These are phyloP conservation scores for Helicoverpa zea DNA, from an alignment of 1,140 invertebrate genomes.

Conservation along the genomic window DNA sequence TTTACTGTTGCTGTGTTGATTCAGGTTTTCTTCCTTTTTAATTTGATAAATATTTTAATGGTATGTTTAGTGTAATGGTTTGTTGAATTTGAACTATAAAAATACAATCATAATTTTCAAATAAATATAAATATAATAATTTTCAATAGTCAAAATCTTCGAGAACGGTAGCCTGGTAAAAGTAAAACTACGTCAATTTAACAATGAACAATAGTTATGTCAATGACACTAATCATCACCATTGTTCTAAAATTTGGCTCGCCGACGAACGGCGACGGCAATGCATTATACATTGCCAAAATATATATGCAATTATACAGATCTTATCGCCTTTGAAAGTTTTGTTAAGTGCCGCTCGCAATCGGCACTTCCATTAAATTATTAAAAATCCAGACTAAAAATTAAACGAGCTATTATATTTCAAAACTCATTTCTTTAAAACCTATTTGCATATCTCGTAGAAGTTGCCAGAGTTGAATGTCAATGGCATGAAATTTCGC, in stretches of 20 bases:
- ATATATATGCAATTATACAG: slow-evolving; percentile 23
- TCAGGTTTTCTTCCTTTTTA: no score
- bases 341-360: background rate
- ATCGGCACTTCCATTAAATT: background rate
- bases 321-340: slow-evolving; percentile 33
- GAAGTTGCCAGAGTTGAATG: slow-evolving; percentile 65
- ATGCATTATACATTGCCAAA: slow-evolving; percentile 28
- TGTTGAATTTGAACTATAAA: background rate
- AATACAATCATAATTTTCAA: background rate
- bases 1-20: no score
- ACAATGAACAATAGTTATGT: slow-evolving; percentile 53
- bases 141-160: no score
- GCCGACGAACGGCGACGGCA: slow-evolving; percentile 6
- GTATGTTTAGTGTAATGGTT: no score
- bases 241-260: slow-evolving; percentile 49
- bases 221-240: slow-evolving; percentile 50
- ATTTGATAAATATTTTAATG: no score
- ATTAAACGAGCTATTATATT: slow-evolving; percentile 10
- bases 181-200: slow-evolving; percentile 45
- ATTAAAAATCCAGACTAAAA: slow-evolving; percentile 3
- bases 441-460: slow-evolving; percentile 36
- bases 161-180: background rate
- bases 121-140: no score
- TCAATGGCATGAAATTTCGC: slow-evolving; percentile 77
- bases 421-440: background rate